Evolutionary conservation across 2,797 vertebrate species (phyloP).

Genomic region (Neosalanx taihuensis): DNA sequence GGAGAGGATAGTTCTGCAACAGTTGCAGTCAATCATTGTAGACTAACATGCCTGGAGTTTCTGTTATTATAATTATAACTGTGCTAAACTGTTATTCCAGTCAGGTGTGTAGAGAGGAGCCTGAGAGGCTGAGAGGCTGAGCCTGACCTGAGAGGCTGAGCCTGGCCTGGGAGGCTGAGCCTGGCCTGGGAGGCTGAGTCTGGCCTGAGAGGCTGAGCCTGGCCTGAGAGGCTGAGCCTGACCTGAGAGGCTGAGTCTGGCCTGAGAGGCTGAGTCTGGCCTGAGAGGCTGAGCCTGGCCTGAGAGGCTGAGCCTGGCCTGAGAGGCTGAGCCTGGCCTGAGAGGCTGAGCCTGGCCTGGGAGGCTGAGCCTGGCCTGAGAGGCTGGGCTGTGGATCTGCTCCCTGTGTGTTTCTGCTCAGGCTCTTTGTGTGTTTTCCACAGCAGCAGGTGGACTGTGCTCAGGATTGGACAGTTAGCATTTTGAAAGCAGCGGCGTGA

Average conservation of each 20-base stretch:
- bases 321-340: conserved; percentile 22
- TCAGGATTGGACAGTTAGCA: conserved; percentile 67
- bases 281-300: conserved; percentile 22
- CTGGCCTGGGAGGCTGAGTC: conserved; percentile 33
- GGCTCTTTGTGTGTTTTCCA: conserved; percentile 66
- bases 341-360: conserved; percentile 39
- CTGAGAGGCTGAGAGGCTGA: conserved; percentile 27
- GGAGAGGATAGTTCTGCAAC: conserved; percentile 48
- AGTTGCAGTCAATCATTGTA: conserved; percentile 46
- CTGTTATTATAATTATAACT: conserved; percentile 19
- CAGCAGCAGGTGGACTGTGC: conserved; percentile 75
- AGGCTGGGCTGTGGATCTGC: conserved; percentile 63
- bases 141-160: conserved; percentile 6
- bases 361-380: conserved; percentile 12
- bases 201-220: conserved; percentile 29
- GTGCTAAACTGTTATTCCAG: conserved; percentile 28
- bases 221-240: conserved; percentile 33
- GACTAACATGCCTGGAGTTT: conserved; percentile 10
- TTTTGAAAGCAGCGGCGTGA: conserved; percentile 77
- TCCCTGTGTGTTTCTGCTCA: conserved; percentile 67
- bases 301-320: conserved; percentile 38
- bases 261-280: conserved; percentile 34
- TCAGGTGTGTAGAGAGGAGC: conserved; percentile 46
- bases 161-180: conserved; percentile 39
- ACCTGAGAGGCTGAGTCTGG: conserved; percentile 30